These are phyloP conservation scores for Apaloderma vittatum DNA, from an alignment of 2,113 vertebrate genomes.

Conservation along the genomic window DNA sequence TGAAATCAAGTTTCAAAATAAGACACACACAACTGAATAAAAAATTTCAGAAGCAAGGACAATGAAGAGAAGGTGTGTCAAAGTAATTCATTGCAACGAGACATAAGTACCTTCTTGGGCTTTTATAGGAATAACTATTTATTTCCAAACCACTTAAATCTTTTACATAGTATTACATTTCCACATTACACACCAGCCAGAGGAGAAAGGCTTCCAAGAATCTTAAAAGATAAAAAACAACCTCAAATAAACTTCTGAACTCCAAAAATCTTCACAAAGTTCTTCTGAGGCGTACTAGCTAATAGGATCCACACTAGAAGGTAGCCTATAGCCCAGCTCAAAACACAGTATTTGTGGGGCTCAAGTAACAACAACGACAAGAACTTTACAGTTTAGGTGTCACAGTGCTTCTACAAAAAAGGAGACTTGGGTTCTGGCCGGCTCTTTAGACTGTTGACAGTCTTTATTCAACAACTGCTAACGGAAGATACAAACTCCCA, in stretches of 20 bases:
- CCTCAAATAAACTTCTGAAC: not conserved
- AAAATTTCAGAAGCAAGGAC: not conserved
- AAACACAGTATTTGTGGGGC: not conserved
- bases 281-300: not conserved
- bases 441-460: not conserved
- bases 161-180: not conserved
- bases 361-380: not conserved
- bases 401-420: not conserved
- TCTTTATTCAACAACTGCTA: not conserved
- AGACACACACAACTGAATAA: not conserved
- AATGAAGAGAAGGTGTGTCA: not conserved
- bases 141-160: not conserved
- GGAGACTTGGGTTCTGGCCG: not conserved
- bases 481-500: not conserved
- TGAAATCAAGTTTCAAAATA: constrained; percentile 10
- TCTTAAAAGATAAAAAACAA: not conserved
- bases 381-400: not conserved
- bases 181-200: not conserved
- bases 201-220: not conserved
- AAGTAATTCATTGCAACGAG: not conserved
- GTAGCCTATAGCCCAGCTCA: not conserved
- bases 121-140: not conserved
- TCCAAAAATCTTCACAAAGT: not conserved
- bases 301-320: not conserved
- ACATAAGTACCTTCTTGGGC: not conserved